Evolutionary conservation across 1,140 invertebrate species (phyloP).

Genomic region (Halesus radiatus): DNA sequence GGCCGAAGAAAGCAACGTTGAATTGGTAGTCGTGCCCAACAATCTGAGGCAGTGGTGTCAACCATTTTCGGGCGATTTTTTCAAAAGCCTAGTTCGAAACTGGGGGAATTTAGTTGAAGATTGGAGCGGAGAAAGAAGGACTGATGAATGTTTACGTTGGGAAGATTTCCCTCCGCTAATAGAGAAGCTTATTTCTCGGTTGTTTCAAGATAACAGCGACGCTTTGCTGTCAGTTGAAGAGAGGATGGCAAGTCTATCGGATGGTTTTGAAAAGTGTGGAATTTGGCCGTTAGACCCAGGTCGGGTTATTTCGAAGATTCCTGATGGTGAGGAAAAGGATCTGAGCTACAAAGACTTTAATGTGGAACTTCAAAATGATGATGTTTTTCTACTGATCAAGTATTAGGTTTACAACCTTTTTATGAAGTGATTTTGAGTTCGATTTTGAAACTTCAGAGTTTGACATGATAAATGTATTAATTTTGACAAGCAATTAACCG

Average conservation of each 20-base stretch:
- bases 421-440: no score
- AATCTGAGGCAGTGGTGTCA: neutral
- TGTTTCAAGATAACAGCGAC: neutral
- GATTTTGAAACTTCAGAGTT: no score
- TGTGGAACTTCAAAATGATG: neutral
- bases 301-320: neutral
- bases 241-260: neutral
- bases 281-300: neutral
- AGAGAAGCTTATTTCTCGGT: neutral
- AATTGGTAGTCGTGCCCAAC: neutral
- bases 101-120: neutral
- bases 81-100: neutral
- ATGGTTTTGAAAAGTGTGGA: neutral
- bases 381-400: constrained; percentile 16
- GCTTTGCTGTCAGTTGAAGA: neutral
- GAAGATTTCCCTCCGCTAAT: constrained; percentile 8
- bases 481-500: no score
- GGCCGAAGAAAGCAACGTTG: neutral
- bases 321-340: neutral
- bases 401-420: neutral
- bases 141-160: neutral
- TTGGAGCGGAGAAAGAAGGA: neutral
- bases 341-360: constrained; percentile 15
- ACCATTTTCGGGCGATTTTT: neutral
- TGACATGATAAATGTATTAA: no score